A percentile compares a stretch with the other conserved stretches of the same genome.
Conservation (phyloP, 2,888 invertebrate genomes). For the Pteria penguin region DNA sequence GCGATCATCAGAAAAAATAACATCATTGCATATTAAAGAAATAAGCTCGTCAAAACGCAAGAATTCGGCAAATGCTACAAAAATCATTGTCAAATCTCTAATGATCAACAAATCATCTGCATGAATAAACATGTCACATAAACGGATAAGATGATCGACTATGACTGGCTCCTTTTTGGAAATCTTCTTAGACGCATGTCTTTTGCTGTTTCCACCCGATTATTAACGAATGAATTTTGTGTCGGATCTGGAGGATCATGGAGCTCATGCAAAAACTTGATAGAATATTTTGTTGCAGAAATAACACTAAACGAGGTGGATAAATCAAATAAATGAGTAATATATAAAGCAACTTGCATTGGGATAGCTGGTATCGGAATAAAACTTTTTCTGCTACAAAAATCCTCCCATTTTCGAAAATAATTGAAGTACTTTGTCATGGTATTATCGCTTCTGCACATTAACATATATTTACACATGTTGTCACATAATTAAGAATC, state of each 20-base stretch:
- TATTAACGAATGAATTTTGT: constrained; percentile 1
- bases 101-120: not conserved
- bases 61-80: not conserved
- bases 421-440: constrained; percentile 17
- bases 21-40: too few relatives aligned
- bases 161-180: constrained; percentile 4
- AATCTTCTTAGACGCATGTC: not conserved
- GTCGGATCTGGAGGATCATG: constrained; percentile 14
- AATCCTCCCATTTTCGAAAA: constrained; percentile 1
- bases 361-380: constrained; percentile 18
- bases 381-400: not conserved
- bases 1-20: too few relatives aligned
- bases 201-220: not conserved
- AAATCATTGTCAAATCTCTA: not conserved
- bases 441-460: constrained; percentile 21
- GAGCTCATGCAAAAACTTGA: constrained; percentile 33
- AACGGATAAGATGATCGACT: not conserved
- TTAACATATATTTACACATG: constrained; percentile 26
- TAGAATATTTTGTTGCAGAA: constrained; percentile 29
- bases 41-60: not conserved
- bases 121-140: not conserved
- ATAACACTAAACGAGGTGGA: constrained; percentile 24
- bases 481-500: not conserved
- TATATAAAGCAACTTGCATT: constrained; percentile 33
- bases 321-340: constrained; percentile 28